Evolutionary conservation across 2,113 vertebrate genomes (phyloP).

Genomic region (Corythaeola cristata): DNA sequence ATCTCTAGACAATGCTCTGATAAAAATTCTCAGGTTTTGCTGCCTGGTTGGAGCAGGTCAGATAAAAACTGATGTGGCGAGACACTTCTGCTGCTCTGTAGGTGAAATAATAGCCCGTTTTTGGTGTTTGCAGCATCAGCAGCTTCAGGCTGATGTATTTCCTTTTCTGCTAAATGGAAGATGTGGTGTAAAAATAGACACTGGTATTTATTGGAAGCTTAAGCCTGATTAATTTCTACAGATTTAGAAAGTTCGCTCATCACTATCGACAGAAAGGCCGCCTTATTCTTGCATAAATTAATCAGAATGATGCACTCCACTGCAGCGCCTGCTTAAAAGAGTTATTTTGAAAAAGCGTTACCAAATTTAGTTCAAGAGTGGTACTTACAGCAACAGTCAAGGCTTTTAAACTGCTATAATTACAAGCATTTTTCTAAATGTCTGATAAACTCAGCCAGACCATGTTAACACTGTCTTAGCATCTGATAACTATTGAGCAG

Average conservation of each 20-base stretch:
- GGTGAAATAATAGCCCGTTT: neutral
- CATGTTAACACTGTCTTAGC: neutral
- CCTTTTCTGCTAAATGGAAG: slow-evolving; percentile 20
- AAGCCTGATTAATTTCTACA: slow-evolving; percentile 16
- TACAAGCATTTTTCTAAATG: neutral
- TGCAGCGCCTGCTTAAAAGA: neutral
- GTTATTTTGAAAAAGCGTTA: neutral
- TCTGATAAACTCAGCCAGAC: neutral
- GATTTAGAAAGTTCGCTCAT: slow-evolving; percentile 56
- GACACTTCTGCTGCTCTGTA: neutral
- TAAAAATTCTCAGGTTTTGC: neutral
- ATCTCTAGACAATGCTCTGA: neutral
- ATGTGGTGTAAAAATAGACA: slow-evolving; percentile 55
- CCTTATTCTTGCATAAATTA: slow-evolving; percentile 28
- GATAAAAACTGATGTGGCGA: neutral
- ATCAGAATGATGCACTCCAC: neutral
- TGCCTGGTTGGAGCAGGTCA: neutral
- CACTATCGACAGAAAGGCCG: slow-evolving; percentile 36
- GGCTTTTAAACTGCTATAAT: neutral
- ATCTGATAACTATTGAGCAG: neutral
- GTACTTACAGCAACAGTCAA: neutral
- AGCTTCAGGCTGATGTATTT: slow-evolving; percentile 21
- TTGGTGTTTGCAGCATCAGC: neutral
- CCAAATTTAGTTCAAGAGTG: neutral
- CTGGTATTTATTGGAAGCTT: slow-evolving; percentile 25